phyloP scores from a whole-genome alignment of 2,888 invertebrate species.

The Morpho helenor region DNA sequence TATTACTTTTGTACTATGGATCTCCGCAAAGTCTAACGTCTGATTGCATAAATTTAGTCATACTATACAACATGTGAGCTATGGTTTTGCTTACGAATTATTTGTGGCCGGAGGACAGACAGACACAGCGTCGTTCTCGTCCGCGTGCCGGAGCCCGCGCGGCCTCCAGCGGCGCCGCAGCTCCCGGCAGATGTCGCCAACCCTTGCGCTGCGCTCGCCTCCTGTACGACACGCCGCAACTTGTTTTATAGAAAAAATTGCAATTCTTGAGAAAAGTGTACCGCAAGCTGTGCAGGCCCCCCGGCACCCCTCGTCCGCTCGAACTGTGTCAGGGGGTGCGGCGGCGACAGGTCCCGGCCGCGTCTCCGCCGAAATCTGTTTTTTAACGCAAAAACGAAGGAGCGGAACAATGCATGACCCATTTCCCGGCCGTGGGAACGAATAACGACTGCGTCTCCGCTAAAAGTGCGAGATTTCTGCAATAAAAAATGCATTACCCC shows the following conservation, averaged over 20 bases:
- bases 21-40: too few relatives aligned
- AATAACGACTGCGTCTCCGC: slow-evolving; percentile 70
- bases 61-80: too few relatives aligned
- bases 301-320: slow-evolving; percentile 68
- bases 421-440: slow-evolving; percentile 78
- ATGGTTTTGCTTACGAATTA: too few relatives aligned
- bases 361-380: slow-evolving; percentile 64
- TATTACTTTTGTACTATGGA: too few relatives aligned
- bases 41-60: too few relatives aligned
- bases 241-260: slow-evolving; percentile 55
- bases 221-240: slow-evolving; percentile 60
- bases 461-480: slow-evolving; percentile 49
- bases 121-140: too few relatives aligned
- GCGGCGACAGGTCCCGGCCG: slow-evolving; percentile 52
- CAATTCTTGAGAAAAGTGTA: slow-evolving; percentile 64
- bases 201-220: slow-evolving; percentile 42
- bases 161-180: slow-evolving; percentile 7
- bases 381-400: slow-evolving; percentile 71
- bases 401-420: slow-evolving; percentile 74
- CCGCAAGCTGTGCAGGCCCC: slow-evolving; percentile 70
- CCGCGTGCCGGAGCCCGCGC: slow-evolving; percentile 25
- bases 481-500: slow-evolving; percentile 79
- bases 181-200: slow-evolving; percentile 30
- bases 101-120: too few relatives aligned
- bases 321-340: slow-evolving; percentile 69